Conservation (phyloP, 2,888 invertebrate genomes). For the Phalera bucephala region DNA sequence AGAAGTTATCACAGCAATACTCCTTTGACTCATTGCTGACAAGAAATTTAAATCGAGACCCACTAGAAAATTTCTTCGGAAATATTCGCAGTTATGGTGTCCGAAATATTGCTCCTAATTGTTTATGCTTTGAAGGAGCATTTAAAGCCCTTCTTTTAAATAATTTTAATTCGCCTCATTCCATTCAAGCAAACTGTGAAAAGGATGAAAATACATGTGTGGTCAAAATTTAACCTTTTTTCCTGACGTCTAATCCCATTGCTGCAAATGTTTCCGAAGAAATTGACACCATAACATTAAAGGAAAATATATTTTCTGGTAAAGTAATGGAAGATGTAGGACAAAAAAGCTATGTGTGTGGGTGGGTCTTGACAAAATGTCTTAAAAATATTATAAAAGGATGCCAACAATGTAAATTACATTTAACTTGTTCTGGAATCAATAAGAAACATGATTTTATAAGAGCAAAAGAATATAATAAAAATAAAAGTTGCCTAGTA, state of each 20-base stretch:
- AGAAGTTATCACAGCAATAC: no score
- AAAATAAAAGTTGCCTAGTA: background rate
- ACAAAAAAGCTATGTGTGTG: constrained; percentile 8
- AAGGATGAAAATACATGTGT: constrained; percentile 4
- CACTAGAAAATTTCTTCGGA: constrained; percentile 18
- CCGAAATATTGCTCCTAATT: constrained; percentile 8
- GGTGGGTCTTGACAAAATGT: constrained; percentile 8
- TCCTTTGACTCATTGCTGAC: constrained; percentile 1
- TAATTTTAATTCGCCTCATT: constrained; percentile 6
- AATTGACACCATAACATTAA: background rate
- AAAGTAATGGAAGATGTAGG: background rate
- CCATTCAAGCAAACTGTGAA: constrained; percentile 4
- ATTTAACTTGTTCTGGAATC: background rate
- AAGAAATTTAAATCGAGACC: constrained; percentile 4
- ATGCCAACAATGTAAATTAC: background rate
- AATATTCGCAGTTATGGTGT: constrained; percentile 13
- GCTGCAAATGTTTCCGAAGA: background rate
- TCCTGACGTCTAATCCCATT: background rate
- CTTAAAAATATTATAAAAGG: constrained; percentile 5
- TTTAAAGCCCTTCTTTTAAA: constrained; percentile 4
- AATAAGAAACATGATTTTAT: background rate
- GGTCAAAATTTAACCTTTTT: background rate
- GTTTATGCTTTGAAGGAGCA: constrained; percentile 2
- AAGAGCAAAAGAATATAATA: background rate
- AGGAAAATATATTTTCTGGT: background rate